Percentiles rank a stretch among this genome's conserved stretches.
Conservation (phyloP, 2,113 vertebrate species). For the Thalassoma bifasciatum region DNA sequence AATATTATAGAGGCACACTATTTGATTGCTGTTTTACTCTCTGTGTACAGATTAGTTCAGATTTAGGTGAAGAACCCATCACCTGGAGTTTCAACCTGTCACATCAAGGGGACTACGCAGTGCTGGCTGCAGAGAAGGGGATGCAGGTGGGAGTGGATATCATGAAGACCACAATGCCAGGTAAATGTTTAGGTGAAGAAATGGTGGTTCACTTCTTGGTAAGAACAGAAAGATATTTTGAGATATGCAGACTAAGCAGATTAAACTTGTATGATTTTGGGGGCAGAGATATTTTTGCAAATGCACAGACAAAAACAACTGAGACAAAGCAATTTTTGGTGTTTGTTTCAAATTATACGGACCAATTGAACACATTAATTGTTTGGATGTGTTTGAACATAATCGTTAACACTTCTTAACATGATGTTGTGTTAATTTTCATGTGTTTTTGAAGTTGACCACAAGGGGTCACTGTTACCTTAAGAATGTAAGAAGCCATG, state of each 20-base stretch:
- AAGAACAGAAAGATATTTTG: not conserved
- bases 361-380: too few species aligned
- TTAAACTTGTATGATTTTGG: not conserved
- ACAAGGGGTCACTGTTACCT: conserved; percentile 67
- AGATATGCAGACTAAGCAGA: not conserved
- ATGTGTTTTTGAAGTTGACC: conserved; percentile 26
- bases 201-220: too few species aligned
- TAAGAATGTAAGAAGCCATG: not conserved
- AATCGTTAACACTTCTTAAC: too few species aligned
- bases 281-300: not conserved
- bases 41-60: conserved; percentile 41
- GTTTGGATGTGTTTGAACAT: not conserved
- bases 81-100: conserved; percentile 94
- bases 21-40: not conserved
- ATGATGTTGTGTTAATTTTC: not conserved
- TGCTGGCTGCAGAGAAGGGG: conserved; percentile 91
- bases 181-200: conserved; percentile 70
- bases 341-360: too few species aligned
- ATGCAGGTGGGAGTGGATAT: conserved; percentile 93
- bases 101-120: conserved; percentile 95
- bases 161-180: conserved; percentile 94
- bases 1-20: not conserved
- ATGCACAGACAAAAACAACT: too few species aligned
- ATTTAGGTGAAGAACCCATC: conserved; percentile 4
- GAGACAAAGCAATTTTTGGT: too few species aligned